Percentiles rank a stretch among this genome's conserved stretches.
These are phyloP conservation scores for Sepiola atlantica DNA, from an alignment of 2,888 invertebrate species.

Conservation along the genomic window DNA sequence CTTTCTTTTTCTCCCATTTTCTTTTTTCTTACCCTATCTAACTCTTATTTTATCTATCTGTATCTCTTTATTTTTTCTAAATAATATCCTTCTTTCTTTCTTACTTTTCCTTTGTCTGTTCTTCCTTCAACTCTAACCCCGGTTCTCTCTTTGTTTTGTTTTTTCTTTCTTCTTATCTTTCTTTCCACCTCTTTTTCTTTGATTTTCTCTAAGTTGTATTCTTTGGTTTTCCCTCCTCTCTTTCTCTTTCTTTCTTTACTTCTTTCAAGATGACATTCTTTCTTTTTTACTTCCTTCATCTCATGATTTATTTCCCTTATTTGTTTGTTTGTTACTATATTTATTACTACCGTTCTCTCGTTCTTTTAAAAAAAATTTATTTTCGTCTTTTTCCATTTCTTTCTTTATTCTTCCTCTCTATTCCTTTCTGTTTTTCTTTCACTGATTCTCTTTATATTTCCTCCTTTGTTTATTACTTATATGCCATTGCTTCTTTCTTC, in stretches of 20 bases:
- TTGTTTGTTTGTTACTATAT: too few relatives aligned
- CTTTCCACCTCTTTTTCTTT: neutral
- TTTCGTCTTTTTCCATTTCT: neutral
- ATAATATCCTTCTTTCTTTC: neutral
- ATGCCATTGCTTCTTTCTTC: neutral
- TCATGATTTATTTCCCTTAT: neutral
- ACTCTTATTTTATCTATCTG: neutral
- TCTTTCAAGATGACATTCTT: too few relatives aligned
- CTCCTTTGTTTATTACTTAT: neutral
- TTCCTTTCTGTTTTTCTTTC: neutral
- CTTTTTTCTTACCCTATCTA: too few relatives aligned
- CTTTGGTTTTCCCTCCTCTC: too few relatives aligned
- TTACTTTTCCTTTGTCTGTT: too few relatives aligned
- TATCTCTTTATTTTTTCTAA: neutral
- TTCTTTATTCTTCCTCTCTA: too few relatives aligned
- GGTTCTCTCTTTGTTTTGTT: neutral
- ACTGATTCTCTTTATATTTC: neutral
- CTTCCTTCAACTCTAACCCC: too few relatives aligned
- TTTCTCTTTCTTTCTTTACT: too few relatives aligned
- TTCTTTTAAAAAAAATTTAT: too few relatives aligned
- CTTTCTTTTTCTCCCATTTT: too few relatives aligned
- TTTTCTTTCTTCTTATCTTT: constrained; percentile 5
- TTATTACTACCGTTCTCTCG: too few relatives aligned
- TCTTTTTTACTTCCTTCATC: neutral
- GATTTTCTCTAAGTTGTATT: neutral